A percentile compares a stretch with the other conserved stretches of the same genome.
Evolutionary conservation across 2,113 vertebrate genomes (phyloP).

Genomic region (Loxodonta africana): DNA sequence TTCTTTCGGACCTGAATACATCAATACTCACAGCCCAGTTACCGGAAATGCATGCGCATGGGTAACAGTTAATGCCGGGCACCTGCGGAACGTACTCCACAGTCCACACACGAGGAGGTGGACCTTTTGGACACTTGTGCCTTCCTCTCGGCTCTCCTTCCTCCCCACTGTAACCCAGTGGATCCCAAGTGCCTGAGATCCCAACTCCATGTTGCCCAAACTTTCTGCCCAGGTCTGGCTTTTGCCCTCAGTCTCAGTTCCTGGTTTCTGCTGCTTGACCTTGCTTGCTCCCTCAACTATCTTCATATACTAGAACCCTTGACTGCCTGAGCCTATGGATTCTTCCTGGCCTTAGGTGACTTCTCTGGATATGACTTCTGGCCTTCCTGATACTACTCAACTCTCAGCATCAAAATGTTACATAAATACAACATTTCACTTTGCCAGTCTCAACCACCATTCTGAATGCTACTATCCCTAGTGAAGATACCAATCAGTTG

Average conservation of each 20-base stretch:
- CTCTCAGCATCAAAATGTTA: neutral
- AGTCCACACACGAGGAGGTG: neutral
- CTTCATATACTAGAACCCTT: neutral
- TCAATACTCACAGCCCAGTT: neutral
- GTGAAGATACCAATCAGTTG: neutral
- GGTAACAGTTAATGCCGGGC: neutral
- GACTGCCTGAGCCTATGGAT: neutral
- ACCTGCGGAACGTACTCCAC: neutral
- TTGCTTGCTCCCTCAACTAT: constrained; percentile 1
- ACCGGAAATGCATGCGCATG: neutral
- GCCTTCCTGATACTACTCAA: constrained; percentile 16
- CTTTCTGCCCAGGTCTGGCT: neutral
- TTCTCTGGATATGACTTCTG: neutral
- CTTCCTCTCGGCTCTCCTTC: neutral
- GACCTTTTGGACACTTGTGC: neutral
- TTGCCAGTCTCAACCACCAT: neutral
- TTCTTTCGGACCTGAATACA: neutral
- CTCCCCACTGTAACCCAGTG: neutral
- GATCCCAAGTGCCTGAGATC: neutral
- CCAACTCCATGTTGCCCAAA: neutral
- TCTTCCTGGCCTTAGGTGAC: constrained; percentile 42
- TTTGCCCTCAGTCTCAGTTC: neutral
- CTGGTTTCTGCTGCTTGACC: neutral
- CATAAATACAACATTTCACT: neutral
- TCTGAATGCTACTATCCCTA: constrained; percentile 10